Base-by-base conservation (phyloP, 2,888 invertebrate species). In the Imbricaverruca yamaguchii region DNA sequence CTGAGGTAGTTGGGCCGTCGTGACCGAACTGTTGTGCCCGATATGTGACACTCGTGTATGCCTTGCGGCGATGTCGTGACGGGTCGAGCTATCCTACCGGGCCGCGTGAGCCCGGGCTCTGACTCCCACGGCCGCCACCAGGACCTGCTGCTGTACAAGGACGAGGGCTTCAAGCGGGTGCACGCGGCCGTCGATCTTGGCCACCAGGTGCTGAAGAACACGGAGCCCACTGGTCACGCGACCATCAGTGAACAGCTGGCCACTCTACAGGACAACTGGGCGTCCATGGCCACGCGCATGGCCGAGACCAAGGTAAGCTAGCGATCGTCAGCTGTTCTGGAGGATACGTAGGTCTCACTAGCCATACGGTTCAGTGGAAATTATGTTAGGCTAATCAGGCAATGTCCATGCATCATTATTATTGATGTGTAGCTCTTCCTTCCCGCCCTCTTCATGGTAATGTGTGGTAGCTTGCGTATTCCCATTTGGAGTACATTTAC, bases 101-200 rank as follows among this genome's bases (percentile, higher is more conserved):
- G 63, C 59, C 81, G 82, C 59, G 59, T 59, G 59, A 1, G 59
- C 15, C 59, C 15, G 2, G 59, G 11, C 12, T 59, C 12, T 59
- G 59, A 15, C 39, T 39, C 39, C 4, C 39, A 1, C 39, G 39
- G 39, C 39, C 39, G 39, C 0, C 25, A 2, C 39, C 93, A 97
- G 89, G 96, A 96, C 86, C 89, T 97, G 80, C 89, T 95, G 80
- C 88, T 96, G n/a, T 92, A 93, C 83, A 97, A 97, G 88, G 97
- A 98, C 85, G 95, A 95, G 88, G 97, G 97, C 8, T 95, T 95
- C 85, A 91, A 92, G 0, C 93, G 93, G 87, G 93, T 96, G 59
- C 95, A 97, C 86, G 91, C 92, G 80, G 91, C 95, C 74, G 93
- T 96, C n/a, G 97, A 97, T 85, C 88, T 94, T 84, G 96, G 96